Evolutionary conservation across 1,140 invertebrate species (phyloP), one percentile per base, ranked within the genome.

Genomic region (Calycopis cecrops): DNA sequence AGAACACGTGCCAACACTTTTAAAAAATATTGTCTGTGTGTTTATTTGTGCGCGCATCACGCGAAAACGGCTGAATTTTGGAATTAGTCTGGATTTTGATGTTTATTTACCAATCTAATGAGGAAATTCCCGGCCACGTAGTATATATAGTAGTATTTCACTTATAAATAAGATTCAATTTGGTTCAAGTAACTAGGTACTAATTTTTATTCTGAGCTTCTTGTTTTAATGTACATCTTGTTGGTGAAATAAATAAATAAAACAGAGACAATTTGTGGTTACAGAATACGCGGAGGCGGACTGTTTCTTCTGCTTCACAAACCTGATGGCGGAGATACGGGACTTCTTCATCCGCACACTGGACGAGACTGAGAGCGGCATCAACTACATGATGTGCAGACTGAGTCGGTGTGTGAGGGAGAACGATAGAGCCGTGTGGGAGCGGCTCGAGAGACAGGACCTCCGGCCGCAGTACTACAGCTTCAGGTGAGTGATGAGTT

Each of bases 281-380:
- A 47, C 85, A 97, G 97, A 94, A 78, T 90, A 96, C 80, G 98
- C 98, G 0, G 98, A 99, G 84, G 96, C 97, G 0, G 98, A 99
- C 79, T 95, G 96, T 55, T 99, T 99, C 82, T 99, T 97, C 80
- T 98, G 97, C 73, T 99, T 99, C 73, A 99, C 97, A 1, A 97
- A 97, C 79, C 83, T 99, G 17, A 99, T 99, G 98, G 92, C 92
- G 1, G 98, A 99, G 87, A 99, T 99, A 48, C 88, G 98, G 35
- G 98, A 99, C 83, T 98, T 99, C 76, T 99, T 99, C 80, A 99
- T 99, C 58, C 96, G 97, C 76, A 95, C 95, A 0, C 82, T 99
- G 58, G 98, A 99, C 85, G 96, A 99, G 79, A 93, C 96, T 0
- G 95, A 96, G 61, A 93, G 92, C 71, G 96, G 96, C 11, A 97